Conservation (phyloP, 2,113 vertebrate species). For the Anoura caudifer region DNA sequence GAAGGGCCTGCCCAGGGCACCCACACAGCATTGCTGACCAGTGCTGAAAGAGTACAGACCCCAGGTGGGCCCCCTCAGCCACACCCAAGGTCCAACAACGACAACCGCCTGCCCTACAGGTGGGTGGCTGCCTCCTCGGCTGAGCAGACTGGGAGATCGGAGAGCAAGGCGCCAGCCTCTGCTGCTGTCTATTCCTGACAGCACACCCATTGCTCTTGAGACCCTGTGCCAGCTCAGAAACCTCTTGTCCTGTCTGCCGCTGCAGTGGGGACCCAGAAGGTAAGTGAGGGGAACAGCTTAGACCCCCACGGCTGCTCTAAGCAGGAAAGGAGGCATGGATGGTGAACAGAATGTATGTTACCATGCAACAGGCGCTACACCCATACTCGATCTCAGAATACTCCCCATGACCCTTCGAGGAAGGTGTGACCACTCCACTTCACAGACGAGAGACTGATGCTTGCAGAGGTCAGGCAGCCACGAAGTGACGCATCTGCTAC, state of each 20-base stretch:
- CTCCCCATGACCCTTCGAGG: neutral
- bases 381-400: neutral
- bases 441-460: neutral
- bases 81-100: neutral
- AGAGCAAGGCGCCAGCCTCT: neutral
- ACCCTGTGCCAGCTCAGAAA: neutral
- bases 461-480: neutral
- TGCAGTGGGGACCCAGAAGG: neutral
- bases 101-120: neutral
- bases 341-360: neutral
- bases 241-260: neutral
- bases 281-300: neutral
- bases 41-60: neutral
- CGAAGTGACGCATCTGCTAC: too few relatives aligned
- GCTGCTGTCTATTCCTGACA: neutral
- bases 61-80: neutral
- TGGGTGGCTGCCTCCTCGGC: neutral
- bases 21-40: neutral
- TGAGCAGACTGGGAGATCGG: neutral
- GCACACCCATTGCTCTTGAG: neutral
- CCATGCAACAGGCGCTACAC: neutral
- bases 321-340: neutral
- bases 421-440: neutral
- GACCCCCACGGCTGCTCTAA: neutral
- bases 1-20: neutral